Evolutionary conservation across 2,113 vertebrate genomes (phyloP).

Genomic region (Bagarius yarrelli): DNA sequence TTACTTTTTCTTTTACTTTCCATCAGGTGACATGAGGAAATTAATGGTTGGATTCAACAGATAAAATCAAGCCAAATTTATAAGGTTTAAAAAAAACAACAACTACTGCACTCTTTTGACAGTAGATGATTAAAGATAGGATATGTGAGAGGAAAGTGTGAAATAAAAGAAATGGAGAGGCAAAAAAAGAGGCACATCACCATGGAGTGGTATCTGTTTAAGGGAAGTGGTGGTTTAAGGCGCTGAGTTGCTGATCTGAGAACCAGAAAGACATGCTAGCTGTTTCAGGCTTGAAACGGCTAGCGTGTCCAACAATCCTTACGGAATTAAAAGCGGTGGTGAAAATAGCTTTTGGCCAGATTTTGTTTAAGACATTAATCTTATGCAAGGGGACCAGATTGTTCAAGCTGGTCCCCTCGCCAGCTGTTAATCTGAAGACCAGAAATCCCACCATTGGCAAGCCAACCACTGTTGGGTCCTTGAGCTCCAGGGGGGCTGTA

Average conservation of each 20-base stretch:
- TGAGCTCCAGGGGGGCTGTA: too few relatives aligned
- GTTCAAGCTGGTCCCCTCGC: too few relatives aligned
- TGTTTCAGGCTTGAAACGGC: conserved; percentile 50
- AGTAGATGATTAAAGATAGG: not conserved
- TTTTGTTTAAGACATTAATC: conserved; percentile 33
- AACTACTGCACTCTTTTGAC: not conserved
- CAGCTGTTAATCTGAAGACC: too few relatives aligned
- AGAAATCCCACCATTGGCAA: too few relatives aligned
- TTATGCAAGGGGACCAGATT: conserved; percentile 1
- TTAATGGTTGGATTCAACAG: not conserved
- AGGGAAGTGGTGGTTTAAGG: too few relatives aligned
- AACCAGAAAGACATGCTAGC: too few relatives aligned
- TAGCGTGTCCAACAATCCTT: conserved; percentile 47
- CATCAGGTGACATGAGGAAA: not conserved
- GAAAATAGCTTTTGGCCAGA: conserved; percentile 29
- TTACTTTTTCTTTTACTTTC: too few relatives aligned
- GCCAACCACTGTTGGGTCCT: too few relatives aligned
- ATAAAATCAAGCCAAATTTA: not conserved
- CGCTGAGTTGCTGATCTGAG: too few relatives aligned
- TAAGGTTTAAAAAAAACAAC: too few relatives aligned
- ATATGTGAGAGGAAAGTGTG: not conserved
- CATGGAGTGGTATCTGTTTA: not conserved
- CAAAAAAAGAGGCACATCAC: not conserved
- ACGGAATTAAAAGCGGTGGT: conserved; percentile 32
- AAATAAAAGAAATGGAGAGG: not conserved